These are phyloP conservation scores for Dipodomys merriami DNA, from an alignment of 2,113 vertebrate species.

Conservation along the genomic window DNA sequence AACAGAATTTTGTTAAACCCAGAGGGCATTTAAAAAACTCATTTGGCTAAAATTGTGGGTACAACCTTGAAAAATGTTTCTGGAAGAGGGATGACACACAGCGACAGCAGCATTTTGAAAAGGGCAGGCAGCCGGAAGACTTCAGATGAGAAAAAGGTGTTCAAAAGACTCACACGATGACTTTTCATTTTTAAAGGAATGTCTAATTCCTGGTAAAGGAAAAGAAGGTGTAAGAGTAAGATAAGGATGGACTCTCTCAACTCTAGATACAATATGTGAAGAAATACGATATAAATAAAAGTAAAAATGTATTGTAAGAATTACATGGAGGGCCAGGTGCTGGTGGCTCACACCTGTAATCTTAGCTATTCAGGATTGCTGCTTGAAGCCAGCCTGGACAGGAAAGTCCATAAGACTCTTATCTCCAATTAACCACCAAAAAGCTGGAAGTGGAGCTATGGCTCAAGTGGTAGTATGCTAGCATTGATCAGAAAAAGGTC, in stretches of 20 bases:
- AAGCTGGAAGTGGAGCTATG: too few species aligned
- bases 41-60: background rate
- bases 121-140: slow-evolving; percentile 53
- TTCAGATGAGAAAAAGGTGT: background rate
- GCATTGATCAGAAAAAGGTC: too few species aligned
- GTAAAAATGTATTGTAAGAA: background rate
- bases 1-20: background rate
- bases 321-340: background rate
- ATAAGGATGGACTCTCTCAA: background rate
- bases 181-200: background rate
- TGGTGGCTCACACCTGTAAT: too few species aligned
- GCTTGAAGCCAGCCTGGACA: too few species aligned
- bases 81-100: background rate
- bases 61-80: background rate
- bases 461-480: too few species aligned
- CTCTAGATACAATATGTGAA: background rate
- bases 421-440: too few species aligned
- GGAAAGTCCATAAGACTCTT: too few species aligned
- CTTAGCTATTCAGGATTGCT: too few species aligned
- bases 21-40: background rate
- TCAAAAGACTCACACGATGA: background rate
- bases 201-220: background rate
- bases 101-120: slow-evolving; percentile 27
- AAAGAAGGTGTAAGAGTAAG: background rate
- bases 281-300: background rate